phyloP scores from a whole-genome alignment of 1,140 invertebrate species.

The Solenopsis invicta region DNA sequence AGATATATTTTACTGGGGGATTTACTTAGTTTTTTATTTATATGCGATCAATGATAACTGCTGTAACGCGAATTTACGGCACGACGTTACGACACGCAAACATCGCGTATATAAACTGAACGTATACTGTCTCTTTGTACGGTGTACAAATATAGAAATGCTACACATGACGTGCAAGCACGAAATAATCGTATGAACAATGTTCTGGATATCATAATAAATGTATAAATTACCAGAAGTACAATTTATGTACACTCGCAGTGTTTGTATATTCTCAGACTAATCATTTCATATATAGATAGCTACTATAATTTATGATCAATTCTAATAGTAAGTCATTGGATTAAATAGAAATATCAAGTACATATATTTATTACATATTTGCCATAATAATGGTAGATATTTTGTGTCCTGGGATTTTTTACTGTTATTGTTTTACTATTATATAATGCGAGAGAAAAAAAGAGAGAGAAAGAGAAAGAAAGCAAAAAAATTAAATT shows the following conservation, averaged over 20 bases:
- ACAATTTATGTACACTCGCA: slow-evolving; percentile 12
- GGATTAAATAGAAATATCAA: no score
- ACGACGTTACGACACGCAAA: slow-evolving; percentile 69
- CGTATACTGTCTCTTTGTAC: slow-evolving; percentile 37
- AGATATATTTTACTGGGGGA: slow-evolving; percentile 21
- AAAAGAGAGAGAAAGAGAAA: not conserved
- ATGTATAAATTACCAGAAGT: slow-evolving; percentile 49
- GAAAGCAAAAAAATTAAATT: not conserved
- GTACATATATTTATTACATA: not conserved
- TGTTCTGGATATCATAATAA: slow-evolving; percentile 41
- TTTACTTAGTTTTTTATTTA: slow-evolving; percentile 59
- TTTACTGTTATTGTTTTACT: not conserved
- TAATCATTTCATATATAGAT: not conserved
- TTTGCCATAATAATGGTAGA: not conserved
- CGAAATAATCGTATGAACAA: slow-evolving; percentile 41
- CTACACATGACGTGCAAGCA: slow-evolving; percentile 17
- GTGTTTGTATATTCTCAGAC: slow-evolving; percentile 14
- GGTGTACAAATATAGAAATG: slow-evolving; percentile 40
- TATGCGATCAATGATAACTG: slow-evolving; percentile 54
- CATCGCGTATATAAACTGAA: slow-evolving; percentile 49
- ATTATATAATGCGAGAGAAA: not conserved
- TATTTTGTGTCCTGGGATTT: not conserved
- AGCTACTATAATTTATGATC: slow-evolving; percentile 10
- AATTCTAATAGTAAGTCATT: not conserved
- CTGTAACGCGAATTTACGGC: slow-evolving; percentile 48